phyloP scores from a whole-genome alignment of 2,888 invertebrate species.

The Leptinotarsa juncta region DNA sequence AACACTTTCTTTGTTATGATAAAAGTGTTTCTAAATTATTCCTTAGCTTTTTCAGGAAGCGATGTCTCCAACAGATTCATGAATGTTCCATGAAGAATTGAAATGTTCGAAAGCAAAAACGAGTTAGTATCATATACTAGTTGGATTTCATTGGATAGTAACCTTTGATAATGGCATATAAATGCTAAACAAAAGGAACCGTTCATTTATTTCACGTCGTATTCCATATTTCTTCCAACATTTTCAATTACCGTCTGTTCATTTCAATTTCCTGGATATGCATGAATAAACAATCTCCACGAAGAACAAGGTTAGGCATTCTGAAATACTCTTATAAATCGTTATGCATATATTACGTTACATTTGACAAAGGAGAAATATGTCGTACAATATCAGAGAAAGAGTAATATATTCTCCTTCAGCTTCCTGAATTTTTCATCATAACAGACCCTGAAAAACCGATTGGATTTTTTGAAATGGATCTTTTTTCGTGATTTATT shows the following conservation, averaged over 20 bases:
- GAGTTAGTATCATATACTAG: background rate
- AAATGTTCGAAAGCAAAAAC: too few species aligned
- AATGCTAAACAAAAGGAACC: background rate
- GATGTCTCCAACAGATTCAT: too few species aligned
- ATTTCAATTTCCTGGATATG: background rate
- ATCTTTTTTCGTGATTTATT: background rate
- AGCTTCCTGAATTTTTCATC: conserved; percentile 9
- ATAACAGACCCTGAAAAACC: background rate
- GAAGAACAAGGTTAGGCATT: background rate
- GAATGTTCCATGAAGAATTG: too few species aligned
- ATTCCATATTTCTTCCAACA: background rate
- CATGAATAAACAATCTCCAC: conserved; percentile 8
- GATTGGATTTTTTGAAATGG: background rate
- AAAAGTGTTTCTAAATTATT: too few species aligned
- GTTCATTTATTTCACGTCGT: background rate
- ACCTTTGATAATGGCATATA: background rate
- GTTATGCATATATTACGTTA: conserved; percentile 11
- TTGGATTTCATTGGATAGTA: background rate
- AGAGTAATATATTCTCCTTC: conserved; percentile 10
- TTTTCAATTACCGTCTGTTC: background rate
- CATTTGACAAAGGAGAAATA: background rate
- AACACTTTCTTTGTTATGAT: too few species aligned
- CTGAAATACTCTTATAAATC: background rate
- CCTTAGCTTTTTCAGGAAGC: too few species aligned
- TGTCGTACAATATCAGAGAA: background rate